A percentile compares a stretch with the other conserved stretches of the same genome.
phyloP scores from a whole-genome alignment of 2,797 vertebrate genomes.

The Lepilemur ruficaudatus region DNA sequence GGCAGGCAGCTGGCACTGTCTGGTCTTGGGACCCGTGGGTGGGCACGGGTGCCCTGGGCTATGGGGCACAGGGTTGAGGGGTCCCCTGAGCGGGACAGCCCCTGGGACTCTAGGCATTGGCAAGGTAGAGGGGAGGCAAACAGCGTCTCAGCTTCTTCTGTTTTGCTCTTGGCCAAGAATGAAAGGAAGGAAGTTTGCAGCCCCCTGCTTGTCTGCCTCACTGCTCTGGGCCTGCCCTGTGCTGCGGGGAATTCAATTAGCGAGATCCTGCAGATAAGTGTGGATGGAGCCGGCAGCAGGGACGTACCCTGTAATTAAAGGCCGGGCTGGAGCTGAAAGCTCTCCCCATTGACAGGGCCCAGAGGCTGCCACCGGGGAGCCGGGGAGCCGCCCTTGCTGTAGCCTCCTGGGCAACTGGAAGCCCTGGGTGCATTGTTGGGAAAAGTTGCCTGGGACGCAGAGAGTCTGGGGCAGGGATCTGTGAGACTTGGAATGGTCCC shows the following conservation, averaged over 20 bases:
- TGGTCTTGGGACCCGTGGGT: not conserved
- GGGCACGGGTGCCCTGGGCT: not conserved
- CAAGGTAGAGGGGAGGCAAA: not conserved
- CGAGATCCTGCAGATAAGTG: conserved; percentile 76
- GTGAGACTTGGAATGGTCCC: not conserved
- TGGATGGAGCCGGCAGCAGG: conserved; percentile 76
- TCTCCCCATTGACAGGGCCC: conserved; percentile 66
- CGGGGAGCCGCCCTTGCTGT: not conserved
- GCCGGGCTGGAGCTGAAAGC: conserved; percentile 74
- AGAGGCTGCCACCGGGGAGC: not conserved
- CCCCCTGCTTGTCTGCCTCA: not conserved
- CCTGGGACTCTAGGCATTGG: not conserved
- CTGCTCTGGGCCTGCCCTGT: conserved; percentile 61
- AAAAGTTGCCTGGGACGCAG: conserved; percentile 71
- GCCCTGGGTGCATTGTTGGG: not conserved
- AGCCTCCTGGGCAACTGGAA: not conserved
- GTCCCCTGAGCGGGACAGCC: not conserved
- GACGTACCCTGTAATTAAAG: conserved; percentile 81
- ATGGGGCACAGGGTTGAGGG: not conserved
- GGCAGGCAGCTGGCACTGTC: not conserved
- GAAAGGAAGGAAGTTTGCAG: conserved; percentile 77
- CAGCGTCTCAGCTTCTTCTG: conserved; percentile 16
- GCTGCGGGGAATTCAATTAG: conserved; percentile 83
- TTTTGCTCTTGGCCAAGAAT: conserved; percentile 68
- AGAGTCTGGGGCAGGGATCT: not conserved